These are phyloP conservation scores for Drosophila tristis DNA, from an alignment of 1,140 invertebrate species.

Conservation along the genomic window DNA sequence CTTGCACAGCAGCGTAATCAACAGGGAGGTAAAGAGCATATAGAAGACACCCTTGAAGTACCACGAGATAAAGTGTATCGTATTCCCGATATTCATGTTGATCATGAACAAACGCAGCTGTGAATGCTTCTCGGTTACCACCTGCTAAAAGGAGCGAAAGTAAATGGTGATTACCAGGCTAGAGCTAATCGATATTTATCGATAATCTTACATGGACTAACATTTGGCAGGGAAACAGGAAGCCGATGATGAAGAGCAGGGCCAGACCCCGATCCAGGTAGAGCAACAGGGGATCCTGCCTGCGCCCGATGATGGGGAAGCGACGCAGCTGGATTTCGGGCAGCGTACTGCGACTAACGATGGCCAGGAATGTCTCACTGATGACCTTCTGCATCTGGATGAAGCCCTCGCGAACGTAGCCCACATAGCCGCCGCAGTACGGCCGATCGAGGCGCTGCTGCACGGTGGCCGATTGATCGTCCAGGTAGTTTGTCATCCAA, in stretches of 20 bases:
- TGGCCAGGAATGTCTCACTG: constrained; percentile 34
- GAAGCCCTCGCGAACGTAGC: constrained; percentile 66
- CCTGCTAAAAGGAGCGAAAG: constrained; percentile 32
- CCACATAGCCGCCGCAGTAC: constrained; percentile 34
- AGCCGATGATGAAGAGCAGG: constrained; percentile 52
- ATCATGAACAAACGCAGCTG: constrained; percentile 52
- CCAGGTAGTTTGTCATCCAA: constrained; percentile 56
- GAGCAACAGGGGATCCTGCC: constrained; percentile 34
- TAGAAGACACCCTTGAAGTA: constrained; percentile 40
- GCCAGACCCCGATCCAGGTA: constrained; percentile 25
- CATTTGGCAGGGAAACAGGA: constrained; percentile 57
- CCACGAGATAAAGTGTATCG: constrained; percentile 51
- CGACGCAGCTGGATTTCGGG: constrained; percentile 45
- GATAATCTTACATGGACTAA: constrained; percentile 42
- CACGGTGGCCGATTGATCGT: constrained; percentile 30
- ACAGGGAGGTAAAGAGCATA: constrained; percentile 17
- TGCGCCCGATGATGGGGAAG: constrained; percentile 44
- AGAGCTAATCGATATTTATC: neutral
- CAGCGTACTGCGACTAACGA: neutral
- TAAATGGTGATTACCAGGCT: too few species aligned
- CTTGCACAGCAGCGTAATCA: constrained; percentile 34
- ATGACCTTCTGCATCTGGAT: constrained; percentile 53
- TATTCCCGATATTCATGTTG: constrained; percentile 65
- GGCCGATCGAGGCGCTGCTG: constrained; percentile 18
- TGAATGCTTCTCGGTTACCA: constrained; percentile 51